phyloP scores from a whole-genome alignment of 2,888 invertebrate species.

The Oscheius sp. region DNA sequence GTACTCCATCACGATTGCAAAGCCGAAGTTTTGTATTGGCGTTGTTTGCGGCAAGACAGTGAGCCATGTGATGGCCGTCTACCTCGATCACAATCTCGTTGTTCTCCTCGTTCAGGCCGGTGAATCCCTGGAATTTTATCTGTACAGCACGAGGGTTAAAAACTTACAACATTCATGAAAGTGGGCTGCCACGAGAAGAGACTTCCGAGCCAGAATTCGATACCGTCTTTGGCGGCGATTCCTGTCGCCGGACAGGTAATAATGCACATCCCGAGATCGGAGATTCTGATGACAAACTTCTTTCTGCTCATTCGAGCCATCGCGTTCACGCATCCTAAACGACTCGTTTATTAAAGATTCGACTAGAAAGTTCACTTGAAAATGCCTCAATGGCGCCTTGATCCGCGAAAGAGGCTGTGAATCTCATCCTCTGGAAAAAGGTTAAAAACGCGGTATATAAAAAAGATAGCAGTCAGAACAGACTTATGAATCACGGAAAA shows the following conservation, averaged over 20 bases:
- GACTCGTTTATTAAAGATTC: neutral
- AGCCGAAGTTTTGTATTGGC: slow-evolving; percentile 31
- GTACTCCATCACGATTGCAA: slow-evolving; percentile 26
- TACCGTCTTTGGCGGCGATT: slow-evolving; percentile 14
- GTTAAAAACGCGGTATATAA: neutral
- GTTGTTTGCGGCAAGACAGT: slow-evolving; percentile 26
- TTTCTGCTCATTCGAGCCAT: slow-evolving; percentile 34
- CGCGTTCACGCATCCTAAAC: slow-evolving; percentile 31
- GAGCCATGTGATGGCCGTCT: slow-evolving; percentile 11
- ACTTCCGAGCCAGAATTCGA: slow-evolving; percentile 34
- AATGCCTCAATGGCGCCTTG: slow-evolving; percentile 37
- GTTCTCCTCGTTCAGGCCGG: slow-evolving; percentile 30
- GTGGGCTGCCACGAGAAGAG: slow-evolving; percentile 29
- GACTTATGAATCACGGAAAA: neutral
- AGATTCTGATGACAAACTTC: slow-evolving; percentile 29
- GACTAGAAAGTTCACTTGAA: slow-evolving; percentile 27
- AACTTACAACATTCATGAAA: slow-evolving; percentile 10
- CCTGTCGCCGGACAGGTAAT: slow-evolving; percentile 35
- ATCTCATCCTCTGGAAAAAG: slow-evolving; percentile 16
- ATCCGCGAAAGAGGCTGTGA: slow-evolving; percentile 35
- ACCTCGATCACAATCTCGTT: slow-evolving; percentile 34
- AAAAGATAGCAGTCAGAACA: neutral
- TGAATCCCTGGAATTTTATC: slow-evolving; percentile 20
- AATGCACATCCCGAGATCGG: slow-evolving; percentile 25
- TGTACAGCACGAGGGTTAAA: neutral